Evolutionary conservation across 1,140 invertebrate genomes (phyloP).

Genomic region (Leucophenga varia): DNA sequence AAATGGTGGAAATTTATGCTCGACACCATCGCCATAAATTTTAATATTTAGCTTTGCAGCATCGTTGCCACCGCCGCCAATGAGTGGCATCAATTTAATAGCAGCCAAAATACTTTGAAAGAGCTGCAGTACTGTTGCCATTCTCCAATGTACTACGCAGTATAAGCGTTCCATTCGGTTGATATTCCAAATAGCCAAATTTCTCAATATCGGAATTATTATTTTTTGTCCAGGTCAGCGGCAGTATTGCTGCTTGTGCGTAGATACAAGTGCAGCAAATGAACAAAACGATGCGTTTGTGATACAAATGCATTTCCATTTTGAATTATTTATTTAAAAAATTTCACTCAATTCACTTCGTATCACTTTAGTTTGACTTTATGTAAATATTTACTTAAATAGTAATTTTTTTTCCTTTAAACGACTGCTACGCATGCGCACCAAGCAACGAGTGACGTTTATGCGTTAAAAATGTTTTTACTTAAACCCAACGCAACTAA

Average conservation of each 20-base stretch:
- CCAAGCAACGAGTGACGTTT: too few species aligned
- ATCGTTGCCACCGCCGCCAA: background rate
- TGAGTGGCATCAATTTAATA: conserved; percentile 15
- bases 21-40: conserved; percentile 49
- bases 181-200: conserved; percentile 37
- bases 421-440: too few species aligned
- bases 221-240: conserved; percentile 10
- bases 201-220: conserved; percentile 19
- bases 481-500: too few species aligned
- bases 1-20: conserved; percentile 64
- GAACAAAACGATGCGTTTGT: too few species aligned
- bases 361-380: too few species aligned
- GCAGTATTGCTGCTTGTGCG: conserved; percentile 22
- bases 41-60: conserved; percentile 25
- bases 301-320: too few species aligned
- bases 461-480: too few species aligned
- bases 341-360: too few species aligned
- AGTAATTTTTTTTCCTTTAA: too few species aligned
- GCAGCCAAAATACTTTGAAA: conserved; percentile 25
- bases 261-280: too few species aligned
- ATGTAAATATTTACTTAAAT: too few species aligned
- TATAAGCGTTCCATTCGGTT: conserved; percentile 40
- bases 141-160: conserved; percentile 18
- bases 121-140: conserved; percentile 19
- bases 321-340: too few species aligned